A percentile compares a stretch with the other conserved stretches of the same genome.
These are phyloP conservation scores for Corythornis cristatus DNA, from an alignment of 2,113 vertebrate genomes.

Conservation along the genomic window DNA sequence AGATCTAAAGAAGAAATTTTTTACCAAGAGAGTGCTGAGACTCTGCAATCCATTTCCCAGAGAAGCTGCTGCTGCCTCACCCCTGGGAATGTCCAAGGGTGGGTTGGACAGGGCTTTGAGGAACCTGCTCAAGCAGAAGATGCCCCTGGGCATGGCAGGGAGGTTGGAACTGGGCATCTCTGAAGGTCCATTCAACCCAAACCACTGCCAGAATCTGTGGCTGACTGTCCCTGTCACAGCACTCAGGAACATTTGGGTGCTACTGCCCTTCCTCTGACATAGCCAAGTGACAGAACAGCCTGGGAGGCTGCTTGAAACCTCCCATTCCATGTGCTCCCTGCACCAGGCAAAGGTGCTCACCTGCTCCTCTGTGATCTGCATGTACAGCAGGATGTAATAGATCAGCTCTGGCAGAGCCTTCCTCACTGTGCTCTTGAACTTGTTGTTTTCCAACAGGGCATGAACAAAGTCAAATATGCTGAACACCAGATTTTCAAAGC, in stretches of 20 bases:
- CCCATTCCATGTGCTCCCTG: not conserved
- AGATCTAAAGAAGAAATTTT: not conserved
- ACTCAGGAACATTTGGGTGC: not conserved
- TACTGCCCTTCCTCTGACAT: not conserved
- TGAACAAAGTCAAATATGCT: constrained; percentile 99
- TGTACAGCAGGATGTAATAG: constrained; percentile 97
- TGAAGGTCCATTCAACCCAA: not conserved
- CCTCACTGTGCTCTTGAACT: constrained; percentile 96
- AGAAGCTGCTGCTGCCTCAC: not conserved
- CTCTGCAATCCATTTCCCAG: not conserved
- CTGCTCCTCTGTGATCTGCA: constrained; percentile 98
- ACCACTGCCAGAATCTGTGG: not conserved
- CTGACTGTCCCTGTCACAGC: not conserved
- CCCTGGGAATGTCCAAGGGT: not conserved
- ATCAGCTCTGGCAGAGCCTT: constrained; percentile 96
- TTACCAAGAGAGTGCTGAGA: not conserved
- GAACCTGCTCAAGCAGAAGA: not conserved
- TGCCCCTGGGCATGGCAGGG: not conserved
- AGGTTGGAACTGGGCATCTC: not conserved
- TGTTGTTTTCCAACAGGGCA: constrained; percentile 94
- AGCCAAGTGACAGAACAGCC: not conserved
- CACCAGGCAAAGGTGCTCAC: constrained; percentile 49
- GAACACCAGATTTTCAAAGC: constrained; percentile 98
- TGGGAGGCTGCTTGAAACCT: not conserved
- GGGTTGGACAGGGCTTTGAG: not conserved